These are phyloP conservation scores for Tromatobia lineatoria DNA, from an alignment of 2,888 invertebrate genomes.

Conservation along the genomic window DNA sequence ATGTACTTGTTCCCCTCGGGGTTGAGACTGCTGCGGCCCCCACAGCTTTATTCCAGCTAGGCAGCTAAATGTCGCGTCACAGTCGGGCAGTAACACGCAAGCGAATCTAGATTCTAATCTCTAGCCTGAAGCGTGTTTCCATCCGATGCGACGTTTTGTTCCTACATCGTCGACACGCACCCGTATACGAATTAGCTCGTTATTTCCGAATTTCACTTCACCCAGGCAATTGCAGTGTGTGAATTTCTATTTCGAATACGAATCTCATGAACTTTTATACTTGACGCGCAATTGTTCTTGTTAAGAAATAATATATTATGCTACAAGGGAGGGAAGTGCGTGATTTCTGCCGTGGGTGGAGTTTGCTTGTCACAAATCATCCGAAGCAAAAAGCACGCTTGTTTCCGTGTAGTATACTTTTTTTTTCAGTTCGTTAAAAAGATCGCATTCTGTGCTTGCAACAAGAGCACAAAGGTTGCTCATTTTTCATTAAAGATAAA, in stretches of 20 bases:
- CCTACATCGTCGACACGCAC: slow-evolving; percentile 18
- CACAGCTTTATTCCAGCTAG: slow-evolving; percentile 25
- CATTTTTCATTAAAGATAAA: too few relatives aligned
- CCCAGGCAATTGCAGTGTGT: not conserved
- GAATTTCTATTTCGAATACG: not conserved
- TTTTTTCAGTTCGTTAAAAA: not conserved
- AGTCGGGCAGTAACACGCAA: slow-evolving; percentile 46
- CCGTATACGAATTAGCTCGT: slow-evolving; percentile 28
- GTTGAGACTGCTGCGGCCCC: slow-evolving; percentile 5
- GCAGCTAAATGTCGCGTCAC: slow-evolving; percentile 47
- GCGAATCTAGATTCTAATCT: slow-evolving; percentile 42
- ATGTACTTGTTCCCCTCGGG: not conserved
- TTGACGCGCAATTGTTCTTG: not conserved
- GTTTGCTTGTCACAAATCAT: too few relatives aligned
- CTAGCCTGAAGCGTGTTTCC: slow-evolving; percentile 5
- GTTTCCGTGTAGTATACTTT: too few relatives aligned
- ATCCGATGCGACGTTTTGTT: slow-evolving; percentile 40
- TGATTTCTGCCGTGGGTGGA: too few relatives aligned
- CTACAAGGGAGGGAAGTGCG: too few relatives aligned
- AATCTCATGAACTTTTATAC: not conserved
- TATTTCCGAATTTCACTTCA: slow-evolving; percentile 21
- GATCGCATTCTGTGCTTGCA: too few relatives aligned
- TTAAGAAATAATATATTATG: not conserved
- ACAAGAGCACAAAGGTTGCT: too few relatives aligned
- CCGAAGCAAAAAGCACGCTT: too few relatives aligned